These are phyloP conservation scores for Brachylomia viminalis DNA, from an alignment of 2,888 invertebrate species.

Conservation along the genomic window DNA sequence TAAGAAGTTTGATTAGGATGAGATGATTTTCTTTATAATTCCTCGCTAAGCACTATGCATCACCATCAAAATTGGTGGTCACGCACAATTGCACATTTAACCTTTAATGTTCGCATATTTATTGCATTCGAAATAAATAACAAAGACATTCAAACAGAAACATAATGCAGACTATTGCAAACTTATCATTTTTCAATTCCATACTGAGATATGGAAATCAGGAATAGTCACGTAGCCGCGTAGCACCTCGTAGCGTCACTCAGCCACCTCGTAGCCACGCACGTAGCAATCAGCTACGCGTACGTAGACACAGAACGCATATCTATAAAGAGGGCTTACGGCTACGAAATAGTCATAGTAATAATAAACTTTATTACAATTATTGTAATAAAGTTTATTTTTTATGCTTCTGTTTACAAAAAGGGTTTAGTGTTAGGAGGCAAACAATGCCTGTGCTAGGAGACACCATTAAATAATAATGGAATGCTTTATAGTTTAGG, in stretches of 20 bases:
- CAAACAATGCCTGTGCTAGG: neutral
- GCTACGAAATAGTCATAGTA: neutral
- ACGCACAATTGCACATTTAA: neutral
- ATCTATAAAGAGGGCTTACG: neutral
- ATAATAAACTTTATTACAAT: too few species aligned
- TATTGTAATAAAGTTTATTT: neutral
- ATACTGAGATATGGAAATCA: constrained; percentile 10
- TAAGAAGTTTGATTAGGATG: too few species aligned
- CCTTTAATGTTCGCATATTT: neutral
- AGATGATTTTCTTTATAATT: neutral
- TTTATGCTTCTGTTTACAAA: neutral
- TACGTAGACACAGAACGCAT: constrained; percentile 16
- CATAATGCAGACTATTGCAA: neutral
- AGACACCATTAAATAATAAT: neutral
- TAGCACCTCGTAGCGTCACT: constrained; percentile 16
- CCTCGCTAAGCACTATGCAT: neutral
- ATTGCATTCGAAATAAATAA: neutral
- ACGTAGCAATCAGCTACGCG: constrained; percentile 35
- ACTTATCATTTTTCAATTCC: constrained; percentile 27
- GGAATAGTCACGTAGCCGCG: constrained; percentile 37
- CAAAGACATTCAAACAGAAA: constrained; percentile 2
- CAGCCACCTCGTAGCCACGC: constrained; percentile 6
- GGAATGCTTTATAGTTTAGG: neutral
- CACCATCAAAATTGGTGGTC: neutral
- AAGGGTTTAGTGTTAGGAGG: neutral